Percentiles rank a stretch among this genome's conserved stretches.
These are phyloP conservation scores for Phortica variegata DNA, from an alignment of 1,140 invertebrate species.

Conservation along the genomic window DNA sequence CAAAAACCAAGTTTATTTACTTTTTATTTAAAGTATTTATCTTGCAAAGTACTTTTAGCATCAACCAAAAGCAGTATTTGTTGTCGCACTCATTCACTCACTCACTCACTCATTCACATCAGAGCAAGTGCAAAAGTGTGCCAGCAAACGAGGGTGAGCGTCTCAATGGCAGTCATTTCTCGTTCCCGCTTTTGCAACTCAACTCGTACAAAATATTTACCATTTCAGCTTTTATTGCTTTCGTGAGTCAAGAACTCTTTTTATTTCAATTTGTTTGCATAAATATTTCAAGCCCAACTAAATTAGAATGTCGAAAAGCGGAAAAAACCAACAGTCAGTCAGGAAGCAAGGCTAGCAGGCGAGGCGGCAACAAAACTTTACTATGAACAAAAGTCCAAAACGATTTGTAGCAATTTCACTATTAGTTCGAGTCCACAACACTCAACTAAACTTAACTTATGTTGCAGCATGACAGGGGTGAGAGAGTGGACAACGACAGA, in stretches of 20 bases:
- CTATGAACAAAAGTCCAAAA: constrained; percentile 37
- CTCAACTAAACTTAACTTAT: neutral
- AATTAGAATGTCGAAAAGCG: constrained; percentile 49
- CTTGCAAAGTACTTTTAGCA: constrained; percentile 5
- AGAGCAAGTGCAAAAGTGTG: neutral
- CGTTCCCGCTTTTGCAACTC: no score
- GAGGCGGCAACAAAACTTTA: no score
- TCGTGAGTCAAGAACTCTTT: constrained; percentile 34
- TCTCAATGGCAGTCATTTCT: no score
- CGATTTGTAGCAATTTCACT: constrained; percentile 54
- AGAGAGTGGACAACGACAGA: no score
- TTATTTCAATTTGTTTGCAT: constrained; percentile 54
- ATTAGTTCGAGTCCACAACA: constrained; percentile 28
- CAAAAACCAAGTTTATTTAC: constrained; percentile 18
- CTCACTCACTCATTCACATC: no score
- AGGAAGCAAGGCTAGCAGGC: no score
- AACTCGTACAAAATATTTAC: constrained; percentile 40
- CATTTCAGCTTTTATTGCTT: constrained; percentile 45
- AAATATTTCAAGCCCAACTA: constrained; percentile 46
- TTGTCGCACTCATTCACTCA: no score
- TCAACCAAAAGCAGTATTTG: no score
- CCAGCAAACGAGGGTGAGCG: no score
- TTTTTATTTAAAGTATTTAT: constrained; percentile 23
- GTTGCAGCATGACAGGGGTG: neutral
- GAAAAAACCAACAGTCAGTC: constrained; percentile 27